phyloP scores from a whole-genome alignment of 2,113 vertebrate species.

The Cyanoramphus novaezelandiae region DNA sequence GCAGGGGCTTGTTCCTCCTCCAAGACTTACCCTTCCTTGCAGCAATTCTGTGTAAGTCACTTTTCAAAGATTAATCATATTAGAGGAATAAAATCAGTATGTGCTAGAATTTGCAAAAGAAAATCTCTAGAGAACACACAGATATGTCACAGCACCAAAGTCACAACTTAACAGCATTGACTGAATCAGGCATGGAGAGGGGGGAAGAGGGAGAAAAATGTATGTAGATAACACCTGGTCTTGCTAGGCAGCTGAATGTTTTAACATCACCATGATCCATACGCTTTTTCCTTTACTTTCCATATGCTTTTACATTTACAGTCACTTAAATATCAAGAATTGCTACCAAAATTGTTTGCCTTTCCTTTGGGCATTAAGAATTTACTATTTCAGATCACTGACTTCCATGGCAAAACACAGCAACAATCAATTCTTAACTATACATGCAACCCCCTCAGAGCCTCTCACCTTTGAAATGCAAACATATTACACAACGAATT shows the following conservation, averaged over 20 bases:
- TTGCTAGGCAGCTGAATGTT: neutral
- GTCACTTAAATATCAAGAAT: neutral
- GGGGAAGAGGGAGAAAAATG: neutral
- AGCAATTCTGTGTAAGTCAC: neutral
- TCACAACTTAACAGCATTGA: neutral
- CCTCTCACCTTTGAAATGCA: slow-evolving; percentile 18
- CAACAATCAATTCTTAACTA: neutral
- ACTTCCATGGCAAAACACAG: neutral
- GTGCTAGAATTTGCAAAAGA: neutral
- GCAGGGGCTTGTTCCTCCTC: neutral
- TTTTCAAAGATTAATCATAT: slow-evolving; percentile 8
- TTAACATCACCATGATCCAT: neutral
- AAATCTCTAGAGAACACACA: neutral
- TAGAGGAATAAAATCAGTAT: neutral
- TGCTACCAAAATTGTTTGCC: neutral
- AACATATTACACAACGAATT: neutral
- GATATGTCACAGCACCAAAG: neutral
- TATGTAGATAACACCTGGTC: neutral
- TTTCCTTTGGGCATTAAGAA: neutral
- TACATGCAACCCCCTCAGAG: neutral
- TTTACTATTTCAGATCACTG: neutral
- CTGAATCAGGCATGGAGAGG: neutral
- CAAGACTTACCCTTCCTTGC: neutral
- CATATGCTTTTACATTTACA: neutral
- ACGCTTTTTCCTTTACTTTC: neutral